phyloP scores from a whole-genome alignment of 1,140 invertebrate genomes.

The Pollicipes pollicipes region DNA sequence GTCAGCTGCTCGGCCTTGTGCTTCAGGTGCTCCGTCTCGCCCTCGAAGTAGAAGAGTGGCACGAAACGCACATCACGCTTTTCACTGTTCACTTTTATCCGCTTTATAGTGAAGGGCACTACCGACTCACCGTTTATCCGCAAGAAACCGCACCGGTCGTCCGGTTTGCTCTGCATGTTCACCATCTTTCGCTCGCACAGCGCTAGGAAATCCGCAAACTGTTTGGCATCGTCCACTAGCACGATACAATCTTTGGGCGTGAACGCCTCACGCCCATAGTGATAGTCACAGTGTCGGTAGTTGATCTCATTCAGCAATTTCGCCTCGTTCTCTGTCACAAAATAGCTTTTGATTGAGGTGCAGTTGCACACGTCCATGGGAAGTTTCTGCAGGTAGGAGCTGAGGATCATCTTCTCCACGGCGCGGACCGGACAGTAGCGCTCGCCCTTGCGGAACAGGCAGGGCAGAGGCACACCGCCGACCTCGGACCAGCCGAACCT shows the following conservation, averaged over 20 bases:
- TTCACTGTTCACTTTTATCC: slow-evolving; percentile 25
- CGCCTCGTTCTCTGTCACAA: slow-evolving; percentile 75
- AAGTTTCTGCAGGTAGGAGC: slow-evolving; percentile 34
- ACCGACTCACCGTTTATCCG: slow-evolving; percentile 84
- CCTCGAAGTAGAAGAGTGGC: slow-evolving; percentile 83
- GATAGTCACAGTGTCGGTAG: slow-evolving; percentile 68
- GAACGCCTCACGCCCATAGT: slow-evolving; percentile 77
- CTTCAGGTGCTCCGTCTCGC: slow-evolving; percentile 73
- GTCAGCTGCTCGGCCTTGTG: slow-evolving; percentile 59
- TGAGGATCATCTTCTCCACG: slow-evolving; percentile 69
- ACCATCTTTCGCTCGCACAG: slow-evolving; percentile 68
- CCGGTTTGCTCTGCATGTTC: slow-evolving; percentile 29
- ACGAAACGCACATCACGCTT: slow-evolving; percentile 52
- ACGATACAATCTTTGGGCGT: slow-evolving; percentile 77
- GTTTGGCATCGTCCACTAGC: slow-evolving; percentile 59
- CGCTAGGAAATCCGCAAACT: slow-evolving; percentile 77
- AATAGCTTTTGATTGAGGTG: slow-evolving; percentile 79
- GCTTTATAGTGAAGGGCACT: slow-evolving; percentile 73
- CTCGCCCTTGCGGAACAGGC: slow-evolving; percentile 57
- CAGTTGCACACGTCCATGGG: slow-evolving; percentile 34
- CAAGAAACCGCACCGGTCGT: slow-evolving; percentile 78
- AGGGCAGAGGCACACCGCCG: slow-evolving; percentile 68
- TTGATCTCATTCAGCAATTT: slow-evolving; percentile 86
- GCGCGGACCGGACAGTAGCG: slow-evolving; percentile 80
- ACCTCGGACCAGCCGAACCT: slow-evolving; percentile 76